phyloP scores from a whole-genome alignment of 2,888 invertebrate genomes.

The Andrena fulva region DNA sequence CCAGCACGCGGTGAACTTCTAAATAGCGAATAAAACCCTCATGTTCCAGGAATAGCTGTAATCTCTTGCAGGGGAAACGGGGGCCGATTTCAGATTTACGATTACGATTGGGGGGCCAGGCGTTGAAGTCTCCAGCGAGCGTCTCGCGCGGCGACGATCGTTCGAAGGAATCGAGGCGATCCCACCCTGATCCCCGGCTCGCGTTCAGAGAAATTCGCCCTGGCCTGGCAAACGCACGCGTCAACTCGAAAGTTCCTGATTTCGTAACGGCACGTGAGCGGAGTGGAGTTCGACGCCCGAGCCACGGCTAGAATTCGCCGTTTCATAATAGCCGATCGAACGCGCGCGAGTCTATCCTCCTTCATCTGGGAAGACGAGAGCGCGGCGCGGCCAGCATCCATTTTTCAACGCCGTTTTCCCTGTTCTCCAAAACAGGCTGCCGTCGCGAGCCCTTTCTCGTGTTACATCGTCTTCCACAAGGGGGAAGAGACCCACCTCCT shows the following conservation, averaged over 20 bases:
- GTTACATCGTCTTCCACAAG: neutral
- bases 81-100: too few relatives aligned
- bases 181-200: conserved; percentile 13
- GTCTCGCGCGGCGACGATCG: neutral
- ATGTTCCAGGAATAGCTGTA: too few relatives aligned
- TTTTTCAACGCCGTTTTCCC: neutral
- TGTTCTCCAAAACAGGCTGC: neutral
- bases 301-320: conserved; percentile 65
- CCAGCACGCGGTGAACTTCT: too few relatives aligned
- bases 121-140: neutral
- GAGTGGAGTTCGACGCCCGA: conserved; percentile 79
- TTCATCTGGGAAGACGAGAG: conserved; percentile 54
- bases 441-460: neutral
- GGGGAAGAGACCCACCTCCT: too few relatives aligned
- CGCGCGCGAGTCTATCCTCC: conserved; percentile 60
- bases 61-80: too few relatives aligned
- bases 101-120: neutral
- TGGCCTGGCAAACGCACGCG: conserved; percentile 52
- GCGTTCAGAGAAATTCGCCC: conserved; percentile 59
- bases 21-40: too few relatives aligned
- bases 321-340: conserved; percentile 72
- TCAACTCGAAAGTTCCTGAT: conserved; percentile 78
- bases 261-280: conserved; percentile 76
- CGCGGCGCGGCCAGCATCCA: neutral
- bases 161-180: conserved; percentile 23